Percentiles rank a stretch among this genome's conserved stretches.
Evolutionary conservation across 2,797 vertebrate species (phyloP).

Genomic region (Pitangus sulphuratus): DNA sequence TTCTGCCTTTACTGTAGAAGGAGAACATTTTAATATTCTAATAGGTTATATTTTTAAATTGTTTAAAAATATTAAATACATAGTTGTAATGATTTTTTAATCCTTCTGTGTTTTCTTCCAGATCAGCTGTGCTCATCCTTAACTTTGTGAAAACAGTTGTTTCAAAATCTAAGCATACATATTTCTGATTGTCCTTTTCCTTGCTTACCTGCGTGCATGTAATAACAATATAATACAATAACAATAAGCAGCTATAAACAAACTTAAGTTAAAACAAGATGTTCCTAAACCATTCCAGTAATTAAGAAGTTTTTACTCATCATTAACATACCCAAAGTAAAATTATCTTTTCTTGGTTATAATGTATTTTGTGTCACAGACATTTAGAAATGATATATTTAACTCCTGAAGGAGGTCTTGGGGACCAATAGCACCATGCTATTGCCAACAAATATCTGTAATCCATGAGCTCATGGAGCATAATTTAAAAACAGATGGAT

Average conservation of each 20-base stretch:
- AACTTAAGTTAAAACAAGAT: not conserved
- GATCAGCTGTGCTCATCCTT: not conserved
- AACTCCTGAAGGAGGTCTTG: not conserved
- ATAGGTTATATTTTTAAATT: not conserved
- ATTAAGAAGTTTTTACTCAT: not conserved
- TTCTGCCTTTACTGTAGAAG: not conserved
- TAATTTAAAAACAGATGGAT: not conserved
- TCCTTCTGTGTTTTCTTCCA: not conserved
- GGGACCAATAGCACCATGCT: not conserved
- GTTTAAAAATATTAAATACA: not conserved
- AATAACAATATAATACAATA: no score
- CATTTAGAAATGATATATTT: not conserved
- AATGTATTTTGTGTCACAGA: not conserved
- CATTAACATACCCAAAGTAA: not conserved
- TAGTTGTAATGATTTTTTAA: not conserved
- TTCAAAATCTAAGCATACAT: not conserved
- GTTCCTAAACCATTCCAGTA: not conserved
- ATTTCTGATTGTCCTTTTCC: not conserved
- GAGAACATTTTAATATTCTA: not conserved
- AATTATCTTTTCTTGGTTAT: not conserved
- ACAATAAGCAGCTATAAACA: not conserved
- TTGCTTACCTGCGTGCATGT: not conserved
- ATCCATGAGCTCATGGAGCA: not conserved
- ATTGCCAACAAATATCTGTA: not conserved
- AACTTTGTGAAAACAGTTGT: not conserved